Percentiles rank a stretch among this genome's conserved stretches.
Conservation (phyloP, 2,113 vertebrate species). For the Coregonus clupeaformis region DNA sequence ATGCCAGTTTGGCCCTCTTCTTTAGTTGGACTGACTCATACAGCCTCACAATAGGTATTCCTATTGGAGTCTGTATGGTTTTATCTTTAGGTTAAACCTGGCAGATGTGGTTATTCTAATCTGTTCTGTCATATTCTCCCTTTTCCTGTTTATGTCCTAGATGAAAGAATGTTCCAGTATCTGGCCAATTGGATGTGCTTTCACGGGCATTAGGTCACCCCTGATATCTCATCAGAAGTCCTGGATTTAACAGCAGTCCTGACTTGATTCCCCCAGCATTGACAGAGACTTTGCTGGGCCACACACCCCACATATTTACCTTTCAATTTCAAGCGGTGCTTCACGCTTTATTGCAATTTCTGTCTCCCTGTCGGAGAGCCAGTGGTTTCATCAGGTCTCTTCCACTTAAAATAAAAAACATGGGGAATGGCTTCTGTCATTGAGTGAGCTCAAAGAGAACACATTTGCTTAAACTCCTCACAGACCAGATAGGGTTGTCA, state of each 20-base stretch:
- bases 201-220: background rate
- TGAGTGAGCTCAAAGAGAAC: background rate
- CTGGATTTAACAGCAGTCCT: background rate
- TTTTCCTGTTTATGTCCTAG: too few species aligned
- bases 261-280: background rate
- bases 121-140: too few species aligned
- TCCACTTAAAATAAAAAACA: background rate
- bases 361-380: background rate
- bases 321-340: constrained; percentile 13
- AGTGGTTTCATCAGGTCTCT: constrained; percentile 1
- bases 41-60: too few species aligned
- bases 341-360: constrained; percentile 10
- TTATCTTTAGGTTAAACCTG: too few species aligned
- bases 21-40: too few species aligned
- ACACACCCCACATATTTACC: constrained; percentile 12
- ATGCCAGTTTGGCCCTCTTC: too few species aligned
- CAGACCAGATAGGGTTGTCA: background rate
- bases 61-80: too few species aligned
- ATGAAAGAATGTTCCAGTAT: background rate
- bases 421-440: background rate
- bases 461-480: background rate
- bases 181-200: background rate
- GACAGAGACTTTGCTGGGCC: background rate
- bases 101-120: too few species aligned
- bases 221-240: constrained; percentile 6